phyloP scores from a whole-genome alignment of 2,797 vertebrate species.

The Telmatherina bonti region DNA sequence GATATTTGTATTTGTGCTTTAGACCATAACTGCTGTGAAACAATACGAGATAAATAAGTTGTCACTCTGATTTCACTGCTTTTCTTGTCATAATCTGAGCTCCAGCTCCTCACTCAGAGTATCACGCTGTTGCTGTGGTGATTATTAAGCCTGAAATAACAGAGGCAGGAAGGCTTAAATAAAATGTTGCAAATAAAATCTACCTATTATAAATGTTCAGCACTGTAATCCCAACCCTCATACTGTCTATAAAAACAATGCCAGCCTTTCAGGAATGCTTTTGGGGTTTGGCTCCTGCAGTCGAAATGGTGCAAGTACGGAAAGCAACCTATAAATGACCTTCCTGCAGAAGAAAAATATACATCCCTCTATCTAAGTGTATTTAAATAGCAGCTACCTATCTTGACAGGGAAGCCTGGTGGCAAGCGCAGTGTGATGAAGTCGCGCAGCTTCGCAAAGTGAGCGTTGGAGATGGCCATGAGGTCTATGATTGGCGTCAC shows the following conservation, averaged over 20 bases:
- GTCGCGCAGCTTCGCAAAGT: constrained; percentile 95
- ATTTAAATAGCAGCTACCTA: constrained; percentile 81
- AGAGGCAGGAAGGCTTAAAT: not conserved
- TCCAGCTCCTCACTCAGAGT: not conserved
- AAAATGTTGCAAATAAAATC: not conserved
- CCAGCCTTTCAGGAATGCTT: not conserved
- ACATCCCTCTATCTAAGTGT: too few relatives aligned
- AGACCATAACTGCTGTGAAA: not conserved
- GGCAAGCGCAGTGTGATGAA: constrained; percentile 95
- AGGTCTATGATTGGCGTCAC: constrained; percentile 97
- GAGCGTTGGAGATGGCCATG: constrained; percentile 97
- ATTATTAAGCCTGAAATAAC: not conserved
- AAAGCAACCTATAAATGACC: not conserved
- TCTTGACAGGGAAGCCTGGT: constrained; percentile 95
- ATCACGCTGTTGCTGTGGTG: not conserved
- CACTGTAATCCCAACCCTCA: not conserved
- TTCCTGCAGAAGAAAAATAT: too few relatives aligned
- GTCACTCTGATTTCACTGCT: not conserved
- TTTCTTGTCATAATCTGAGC: not conserved
- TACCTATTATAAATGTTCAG: not conserved
- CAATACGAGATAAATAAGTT: not conserved
- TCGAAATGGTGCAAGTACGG: too few relatives aligned
- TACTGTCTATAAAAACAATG: not conserved
- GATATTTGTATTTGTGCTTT: not conserved
- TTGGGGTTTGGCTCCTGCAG: not conserved